These are phyloP conservation scores for Hypsopygia costalis DNA, from an alignment of 2,888 invertebrate species.

Conservation along the genomic window DNA sequence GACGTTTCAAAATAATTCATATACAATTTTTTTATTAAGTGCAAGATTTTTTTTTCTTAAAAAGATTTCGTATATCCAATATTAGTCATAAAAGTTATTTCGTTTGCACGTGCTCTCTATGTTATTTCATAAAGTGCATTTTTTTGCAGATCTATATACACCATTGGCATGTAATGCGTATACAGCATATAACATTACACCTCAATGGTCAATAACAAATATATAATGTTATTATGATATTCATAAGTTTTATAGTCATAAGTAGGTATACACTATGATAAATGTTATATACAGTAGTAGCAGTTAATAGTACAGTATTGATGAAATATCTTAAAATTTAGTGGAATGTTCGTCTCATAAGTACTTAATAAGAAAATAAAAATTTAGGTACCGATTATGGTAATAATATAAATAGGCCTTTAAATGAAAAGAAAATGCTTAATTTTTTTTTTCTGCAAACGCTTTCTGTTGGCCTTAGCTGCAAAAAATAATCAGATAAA, in stretches of 20 bases:
- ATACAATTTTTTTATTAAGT: not conserved
- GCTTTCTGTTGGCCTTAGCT: too few species aligned
- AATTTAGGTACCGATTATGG: too few species aligned
- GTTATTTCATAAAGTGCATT: not conserved
- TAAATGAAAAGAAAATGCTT: too few species aligned
- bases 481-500: too few species aligned
- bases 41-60: not conserved
- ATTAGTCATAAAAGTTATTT: too few species aligned
- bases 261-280: not conserved
- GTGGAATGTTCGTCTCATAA: not conserved
- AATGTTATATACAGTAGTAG: not conserved
- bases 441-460: too few species aligned
- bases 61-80: not conserved
- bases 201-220: too few species aligned
- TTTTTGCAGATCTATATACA: conserved; percentile 1
- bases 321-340: not conserved
- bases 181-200: too few species aligned
- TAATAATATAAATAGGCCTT: too few species aligned
- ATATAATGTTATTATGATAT: not conserved
- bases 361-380: too few species aligned
- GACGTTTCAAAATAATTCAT: conserved; percentile 21
- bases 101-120: not conserved
- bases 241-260: not conserved
- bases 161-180: too few species aligned
- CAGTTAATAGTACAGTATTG: too few species aligned